Evolutionary conservation across 92 coral and sea anemone species (phyloP).

Genomic region (Muricea muricata): DNA sequence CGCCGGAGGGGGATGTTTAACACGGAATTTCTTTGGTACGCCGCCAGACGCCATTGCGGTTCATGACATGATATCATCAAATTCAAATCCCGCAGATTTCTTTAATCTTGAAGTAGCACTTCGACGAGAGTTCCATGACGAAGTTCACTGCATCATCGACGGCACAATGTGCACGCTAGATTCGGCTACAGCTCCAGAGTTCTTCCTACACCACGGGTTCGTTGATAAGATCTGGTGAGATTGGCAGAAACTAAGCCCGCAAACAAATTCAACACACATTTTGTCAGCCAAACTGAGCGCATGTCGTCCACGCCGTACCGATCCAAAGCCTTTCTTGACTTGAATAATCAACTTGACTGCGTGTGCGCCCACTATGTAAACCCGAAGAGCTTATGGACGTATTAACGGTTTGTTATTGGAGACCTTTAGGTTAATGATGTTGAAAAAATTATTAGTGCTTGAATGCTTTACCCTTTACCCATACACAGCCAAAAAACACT

Average conservation of each 20-base stretch:
- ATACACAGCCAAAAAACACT: too few relatives aligned
- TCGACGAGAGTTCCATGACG: slow-evolving; percentile 51
- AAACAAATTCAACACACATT: slow-evolving; percentile 20
- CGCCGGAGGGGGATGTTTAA: slow-evolving; percentile 72
- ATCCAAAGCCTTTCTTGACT: slow-evolving; percentile 13
- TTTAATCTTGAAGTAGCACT: slow-evolving; percentile 51
- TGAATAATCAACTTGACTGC: slow-evolving; percentile 11
- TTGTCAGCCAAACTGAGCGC: neutral
- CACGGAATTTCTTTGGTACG: slow-evolving; percentile 52
- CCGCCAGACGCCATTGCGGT: slow-evolving; percentile 60
- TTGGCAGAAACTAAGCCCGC: slow-evolving; percentile 41
- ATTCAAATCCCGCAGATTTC: slow-evolving; percentile 18
- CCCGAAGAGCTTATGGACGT: too few relatives aligned
- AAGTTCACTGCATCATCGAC: slow-evolving; percentile 63
- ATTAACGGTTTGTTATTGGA: too few relatives aligned
- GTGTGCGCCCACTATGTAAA: too few relatives aligned
- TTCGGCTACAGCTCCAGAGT: slow-evolving; percentile 92
- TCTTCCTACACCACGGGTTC: slow-evolving; percentile 88
- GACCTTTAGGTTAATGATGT: too few relatives aligned
- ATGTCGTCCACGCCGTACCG: slow-evolving; percentile 12
- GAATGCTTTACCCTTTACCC: too few relatives aligned
- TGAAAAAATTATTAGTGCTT: too few relatives aligned
- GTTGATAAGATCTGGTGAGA: slow-evolving; percentile 74
- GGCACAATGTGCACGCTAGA: slow-evolving; percentile 68
- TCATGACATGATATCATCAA: neutral